Evolutionary conservation across 2,113 vertebrate genomes (phyloP), one percentile per base, ranked within the genome.

Genomic region (Brevimyrus niger): DNA sequence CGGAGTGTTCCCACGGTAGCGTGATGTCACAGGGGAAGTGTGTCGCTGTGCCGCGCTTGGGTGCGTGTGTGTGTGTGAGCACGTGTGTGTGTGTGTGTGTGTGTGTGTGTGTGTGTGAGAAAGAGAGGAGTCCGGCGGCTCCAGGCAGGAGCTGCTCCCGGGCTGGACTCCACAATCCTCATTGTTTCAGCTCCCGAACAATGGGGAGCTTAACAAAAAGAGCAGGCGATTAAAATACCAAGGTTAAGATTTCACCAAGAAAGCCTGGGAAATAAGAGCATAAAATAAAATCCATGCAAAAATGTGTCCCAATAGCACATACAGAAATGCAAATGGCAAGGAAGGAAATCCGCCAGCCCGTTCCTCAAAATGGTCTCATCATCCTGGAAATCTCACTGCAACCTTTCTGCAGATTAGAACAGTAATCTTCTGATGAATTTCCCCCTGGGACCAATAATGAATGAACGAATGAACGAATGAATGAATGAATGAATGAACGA

Each of bases 1-100:
- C 38, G 9, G 38, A 47, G 53, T 47, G 87, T 87, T 87, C 87
- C 87, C 87, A 87, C 87, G 53, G 35, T 35, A 44, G 87, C 10
- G 55, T 65, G 87, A 61, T 65, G 55, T 87, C 87, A 65, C 61
- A 1, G 38, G 87, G 87, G 87, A 87, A 87, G 51, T 87, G 35
- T 65, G 4, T 87, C 87, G 35, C 38, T 21, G 23, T 38, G 21
- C 21, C 7, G 53, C 55, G 0, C 38, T 44, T 13, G 50, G 35
- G 50, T 31, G 47, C 21, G 21, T n/a, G 46, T 9, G 10, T 53
- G 42, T 46, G 44, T 21, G 35, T 35, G n/a, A n/a, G n/a, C n/a
- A n/a, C n/a, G 47, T 21, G 48, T 23, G 47, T 3, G 86, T 38
- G 86, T 38, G 27, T 35, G 27, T 55, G 42, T 46, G 44, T 21